These are phyloP conservation scores for Tichodroma muraria DNA, from an alignment of 2,113 vertebrate genomes.

Conservation along the genomic window DNA sequence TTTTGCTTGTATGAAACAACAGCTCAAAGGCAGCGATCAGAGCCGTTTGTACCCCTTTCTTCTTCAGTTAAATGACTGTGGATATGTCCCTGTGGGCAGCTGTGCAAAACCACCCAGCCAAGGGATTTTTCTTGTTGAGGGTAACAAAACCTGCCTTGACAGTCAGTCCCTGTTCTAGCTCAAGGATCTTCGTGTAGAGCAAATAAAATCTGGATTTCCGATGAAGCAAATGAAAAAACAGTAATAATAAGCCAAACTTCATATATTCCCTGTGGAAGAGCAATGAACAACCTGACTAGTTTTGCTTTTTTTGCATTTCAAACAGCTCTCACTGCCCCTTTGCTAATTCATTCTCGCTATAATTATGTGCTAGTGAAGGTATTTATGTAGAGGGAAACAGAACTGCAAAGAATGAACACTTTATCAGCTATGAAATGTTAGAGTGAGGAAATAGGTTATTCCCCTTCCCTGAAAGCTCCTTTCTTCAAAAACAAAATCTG, in stretches of 20 bases:
- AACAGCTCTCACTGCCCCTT: not conserved
- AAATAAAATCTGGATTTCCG: not conserved
- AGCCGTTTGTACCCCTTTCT: not conserved
- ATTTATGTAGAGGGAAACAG: not conserved
- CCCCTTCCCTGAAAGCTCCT: not conserved
- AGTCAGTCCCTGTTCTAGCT: not conserved
- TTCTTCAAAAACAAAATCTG: not conserved
- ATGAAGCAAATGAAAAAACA: not conserved
- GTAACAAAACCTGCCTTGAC: not conserved
- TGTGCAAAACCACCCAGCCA: not conserved
- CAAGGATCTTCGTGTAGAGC: not conserved
- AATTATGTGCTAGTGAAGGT: not conserved
- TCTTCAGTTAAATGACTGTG: not conserved
- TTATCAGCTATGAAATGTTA: not conserved
- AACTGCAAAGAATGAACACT: not conserved
- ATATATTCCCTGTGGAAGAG: not conserved
- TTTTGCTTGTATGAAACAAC: not conserved
- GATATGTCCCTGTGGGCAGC: rapidly evolving
- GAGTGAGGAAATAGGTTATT: not conserved
- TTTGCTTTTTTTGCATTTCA: not conserved
- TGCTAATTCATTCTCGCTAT: not conserved
- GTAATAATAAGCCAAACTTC: not conserved
- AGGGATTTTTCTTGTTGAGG: not conserved
- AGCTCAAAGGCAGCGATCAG: not conserved
- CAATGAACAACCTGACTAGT: not conserved